Conservation (phyloP, 2,797 vertebrate genomes). For the Amblyraja radiata region DNA sequence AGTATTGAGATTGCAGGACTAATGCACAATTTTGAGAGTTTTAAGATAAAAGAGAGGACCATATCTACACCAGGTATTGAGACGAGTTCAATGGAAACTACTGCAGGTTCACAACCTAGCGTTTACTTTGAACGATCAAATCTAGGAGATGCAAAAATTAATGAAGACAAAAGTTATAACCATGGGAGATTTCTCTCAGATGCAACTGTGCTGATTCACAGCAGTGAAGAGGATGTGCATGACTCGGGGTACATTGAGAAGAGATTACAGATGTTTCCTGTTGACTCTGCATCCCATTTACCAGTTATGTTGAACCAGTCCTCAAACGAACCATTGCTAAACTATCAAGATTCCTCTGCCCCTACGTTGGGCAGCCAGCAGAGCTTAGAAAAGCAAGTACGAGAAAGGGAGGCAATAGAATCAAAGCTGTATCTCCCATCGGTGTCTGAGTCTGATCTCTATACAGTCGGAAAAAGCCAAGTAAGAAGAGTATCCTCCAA, state of each 20-base stretch:
- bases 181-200: constrained; percentile 93
- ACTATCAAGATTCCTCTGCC: constrained; percentile 64
- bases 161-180: constrained; percentile 66
- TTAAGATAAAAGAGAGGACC: constrained; percentile 80
- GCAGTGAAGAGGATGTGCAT: constrained; percentile 84
- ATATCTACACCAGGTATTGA: constrained; percentile 74
- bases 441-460: constrained; percentile 84
- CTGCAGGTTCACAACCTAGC: constrained; percentile 69
- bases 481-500: constrained; percentile 71
- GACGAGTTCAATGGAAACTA: constrained; percentile 50
- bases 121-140: constrained; percentile 67
- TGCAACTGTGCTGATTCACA: constrained; percentile 95
- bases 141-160: constrained; percentile 56
- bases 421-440: constrained; percentile 69
- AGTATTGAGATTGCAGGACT: constrained; percentile 88
- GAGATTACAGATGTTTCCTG: constrained; percentile 49
- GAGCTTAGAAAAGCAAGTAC: constrained; percentile 68
- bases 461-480: constrained; percentile 67
- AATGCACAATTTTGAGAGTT: constrained; percentile 73
- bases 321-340: constrained; percentile 61
- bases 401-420: constrained; percentile 58
- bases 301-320: constrained; percentile 57
- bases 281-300: constrained; percentile 59
- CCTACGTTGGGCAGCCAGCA: constrained; percentile 58
- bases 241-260: constrained; percentile 68